Percentiles rank a stretch among this genome's conserved stretches.
These are phyloP conservation scores for Chloroceryle inda DNA, from an alignment of 2,797 vertebrate genomes.

Conservation along the genomic window DNA sequence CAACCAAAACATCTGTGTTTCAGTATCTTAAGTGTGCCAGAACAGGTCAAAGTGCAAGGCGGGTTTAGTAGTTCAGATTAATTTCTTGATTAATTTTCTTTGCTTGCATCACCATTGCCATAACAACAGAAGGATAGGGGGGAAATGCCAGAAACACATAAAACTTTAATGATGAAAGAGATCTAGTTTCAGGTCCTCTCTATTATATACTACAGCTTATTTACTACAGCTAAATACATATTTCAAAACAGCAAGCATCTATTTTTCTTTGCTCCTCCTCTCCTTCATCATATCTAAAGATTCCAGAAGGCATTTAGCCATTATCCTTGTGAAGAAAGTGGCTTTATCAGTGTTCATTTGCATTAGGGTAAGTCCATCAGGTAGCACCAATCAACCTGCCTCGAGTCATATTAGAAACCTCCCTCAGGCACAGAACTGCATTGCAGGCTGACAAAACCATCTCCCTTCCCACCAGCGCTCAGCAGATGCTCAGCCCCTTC, in stretches of 20 bases:
- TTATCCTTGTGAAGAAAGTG: neutral
- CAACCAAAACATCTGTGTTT: neutral
- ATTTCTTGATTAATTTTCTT: neutral
- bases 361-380: neutral
- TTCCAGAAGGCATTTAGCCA: neutral
- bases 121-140: neutral
- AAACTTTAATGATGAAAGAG: neutral
- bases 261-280: neutral
- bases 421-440: neutral
- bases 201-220: neutral
- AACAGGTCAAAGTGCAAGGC: neutral
- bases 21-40: neutral
- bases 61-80: neutral
- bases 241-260: neutral
- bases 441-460: neutral
- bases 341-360: neutral
- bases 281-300: neutral
- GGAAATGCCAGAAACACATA: neutral
- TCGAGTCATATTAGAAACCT: neutral
- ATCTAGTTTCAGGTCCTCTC: neutral
- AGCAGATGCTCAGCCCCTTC: neutral
- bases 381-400: neutral
- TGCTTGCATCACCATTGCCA: neutral
- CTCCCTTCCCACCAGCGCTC: neutral
- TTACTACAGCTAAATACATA: neutral